Evolutionary conservation across 2,888 invertebrate genomes (phyloP), one percentile per base, ranked within the genome.

Genomic region (Athalia rosae): DNA sequence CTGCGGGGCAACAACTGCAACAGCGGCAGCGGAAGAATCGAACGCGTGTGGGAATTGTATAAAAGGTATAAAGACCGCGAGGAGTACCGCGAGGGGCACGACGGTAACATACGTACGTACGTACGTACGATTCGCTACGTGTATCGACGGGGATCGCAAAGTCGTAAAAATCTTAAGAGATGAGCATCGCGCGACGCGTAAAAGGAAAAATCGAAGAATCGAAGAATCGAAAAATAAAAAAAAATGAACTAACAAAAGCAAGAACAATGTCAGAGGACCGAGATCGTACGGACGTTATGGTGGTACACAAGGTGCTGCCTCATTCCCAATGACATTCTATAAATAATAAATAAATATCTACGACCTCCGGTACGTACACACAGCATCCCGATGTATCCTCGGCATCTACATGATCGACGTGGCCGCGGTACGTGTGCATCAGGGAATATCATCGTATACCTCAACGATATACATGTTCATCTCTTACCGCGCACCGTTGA

Each of bases 291-390:
- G 28, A 28, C 28, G 28, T 28, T 28, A 28, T 28, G 28, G 28
- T 28, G 28, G 28, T 28, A 28, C 28, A 28, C 2, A 28, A 67
- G 67, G 50, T 58, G 71, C 71, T 71, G 58, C 13, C 58, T 58
- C 71, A 71, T 71, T 71, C 71, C 71, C 71, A 71, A 58, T 59
- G 71, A 58, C 71, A 13, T 58, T 47, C 71, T 56, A 58, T 71
- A 56, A 56, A 71, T 71, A 56, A 58, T 45, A 58, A 56, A 71
- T 71, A 11, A 53, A 28, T 28, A 28, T 28, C 28, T 53, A 53
- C 8, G 53, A 53, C 8, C 53, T 53, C 28, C 28, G 53, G 53
- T n/a, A 53, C 3, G 4, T 11, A 53, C 8, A 53, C 8, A 11
- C 8, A 53, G 53, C n/a, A 53, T 53, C 53, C 8, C 53, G 53